Evolutionary conservation across 2,888 invertebrate species (phyloP).

Genomic region (Sphaerophoria taeniata): DNA sequence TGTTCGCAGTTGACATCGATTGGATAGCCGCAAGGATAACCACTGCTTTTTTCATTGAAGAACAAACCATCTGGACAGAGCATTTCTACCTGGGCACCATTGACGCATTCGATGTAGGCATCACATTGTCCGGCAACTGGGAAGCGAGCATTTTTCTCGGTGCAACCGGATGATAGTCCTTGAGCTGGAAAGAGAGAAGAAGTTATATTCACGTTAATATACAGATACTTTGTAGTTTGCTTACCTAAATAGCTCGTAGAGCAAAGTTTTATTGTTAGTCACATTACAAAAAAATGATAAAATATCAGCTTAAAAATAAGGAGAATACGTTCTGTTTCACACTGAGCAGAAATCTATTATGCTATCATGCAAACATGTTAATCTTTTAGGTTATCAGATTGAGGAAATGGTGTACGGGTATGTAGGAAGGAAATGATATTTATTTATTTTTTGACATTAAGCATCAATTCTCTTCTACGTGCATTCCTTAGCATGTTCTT

Average conservation of each 20-base stretch:
- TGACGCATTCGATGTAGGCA: slow-evolving; percentile 88
- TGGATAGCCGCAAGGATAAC: slow-evolving; percentile 93
- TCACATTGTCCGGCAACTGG: slow-evolving; percentile 89
- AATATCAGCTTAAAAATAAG: not conserved
- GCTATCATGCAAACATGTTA: no score
- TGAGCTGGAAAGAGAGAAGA: slow-evolving; percentile 56
- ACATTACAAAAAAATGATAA: slow-evolving; percentile 3
- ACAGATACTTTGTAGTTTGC: slow-evolving; percentile 51
- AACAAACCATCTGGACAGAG: slow-evolving; percentile 92
- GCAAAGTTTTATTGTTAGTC: not conserved
- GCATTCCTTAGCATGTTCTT: no score
- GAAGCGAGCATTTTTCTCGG: slow-evolving; percentile 88
- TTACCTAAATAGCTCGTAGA: slow-evolving; percentile 65
- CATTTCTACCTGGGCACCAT: slow-evolving; percentile 90
- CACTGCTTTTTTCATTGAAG: slow-evolving; percentile 89
- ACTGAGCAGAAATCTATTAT: no score
- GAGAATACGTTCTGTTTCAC: not conserved
- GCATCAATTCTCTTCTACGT: no score
- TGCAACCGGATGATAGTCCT: slow-evolving; percentile 83
- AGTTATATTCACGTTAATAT: slow-evolving; percentile 69
- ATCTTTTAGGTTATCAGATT: no score
- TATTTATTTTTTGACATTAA: no score
- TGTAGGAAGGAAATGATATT: no score
- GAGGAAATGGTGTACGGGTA: no score
- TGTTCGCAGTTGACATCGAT: slow-evolving; percentile 91